Conservation (phyloP, 1,140 invertebrate species). For the Drosophila yakuba region DNA sequence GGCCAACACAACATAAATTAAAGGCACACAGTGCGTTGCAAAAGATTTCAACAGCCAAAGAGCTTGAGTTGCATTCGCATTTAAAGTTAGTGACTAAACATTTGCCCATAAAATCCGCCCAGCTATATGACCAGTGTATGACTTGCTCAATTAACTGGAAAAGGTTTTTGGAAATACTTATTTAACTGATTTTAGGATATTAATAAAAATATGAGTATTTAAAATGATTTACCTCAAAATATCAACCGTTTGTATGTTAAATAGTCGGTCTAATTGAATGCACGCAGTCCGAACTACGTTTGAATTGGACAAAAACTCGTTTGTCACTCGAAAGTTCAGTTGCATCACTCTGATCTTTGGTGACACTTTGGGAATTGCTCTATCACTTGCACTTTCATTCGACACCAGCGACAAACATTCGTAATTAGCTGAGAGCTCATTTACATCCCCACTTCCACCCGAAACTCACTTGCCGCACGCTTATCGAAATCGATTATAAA, state of each 20-base stretch:
- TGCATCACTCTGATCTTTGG: constrained; percentile 8
- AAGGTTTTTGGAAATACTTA: no score
- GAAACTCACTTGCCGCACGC: constrained; percentile 2
- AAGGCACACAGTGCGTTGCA: constrained; percentile 11
- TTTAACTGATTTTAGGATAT: no score
- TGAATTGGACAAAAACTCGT: not conserved
- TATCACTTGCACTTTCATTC: constrained; percentile 26
- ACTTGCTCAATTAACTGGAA: no score
- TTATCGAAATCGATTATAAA: constrained; percentile 45
- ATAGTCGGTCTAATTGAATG: not conserved
- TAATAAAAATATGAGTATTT: not conserved
- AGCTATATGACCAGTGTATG: no score
- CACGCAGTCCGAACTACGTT: not conserved
- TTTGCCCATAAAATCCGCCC: not conserved
- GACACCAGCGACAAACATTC: constrained; percentile 1
- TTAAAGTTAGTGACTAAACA: not conserved
- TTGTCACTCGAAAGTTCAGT: constrained; percentile 4
- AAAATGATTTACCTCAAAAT: not conserved
- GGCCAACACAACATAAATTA: constrained; percentile 33
- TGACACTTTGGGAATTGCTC: constrained; percentile 12
- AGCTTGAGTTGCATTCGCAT: not conserved
- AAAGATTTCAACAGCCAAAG: constrained; percentile 9
- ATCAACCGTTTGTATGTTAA: not conserved
- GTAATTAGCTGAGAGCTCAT: constrained; percentile 34
- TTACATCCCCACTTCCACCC: constrained; percentile 14